Base-by-base conservation (phyloP, 2,113 vertebrate genomes). In the Paedocypris sp. region DNA sequence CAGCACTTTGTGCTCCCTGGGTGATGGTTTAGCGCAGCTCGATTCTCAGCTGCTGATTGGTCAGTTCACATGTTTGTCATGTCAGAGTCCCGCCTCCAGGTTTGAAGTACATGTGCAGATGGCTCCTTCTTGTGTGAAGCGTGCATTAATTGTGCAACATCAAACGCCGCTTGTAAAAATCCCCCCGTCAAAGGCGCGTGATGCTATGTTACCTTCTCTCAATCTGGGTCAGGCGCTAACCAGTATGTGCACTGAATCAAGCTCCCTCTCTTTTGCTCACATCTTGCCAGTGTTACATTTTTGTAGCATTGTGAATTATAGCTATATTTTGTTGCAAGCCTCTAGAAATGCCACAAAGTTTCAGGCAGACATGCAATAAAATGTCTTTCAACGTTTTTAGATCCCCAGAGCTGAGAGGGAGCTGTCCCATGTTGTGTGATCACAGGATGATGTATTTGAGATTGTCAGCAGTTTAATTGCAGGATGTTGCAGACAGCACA, bases 91-190 rank as follows among this genome's bases (percentile, higher is more conserved):
- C 43, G 5, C 39, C 33, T 50, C 38, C 48, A 41, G 28, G 47
- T 38, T 57, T 50, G 33, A n/a, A 23, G 16, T 32, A 25, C 35
- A 12, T 61, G 51, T 78, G 70, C 77, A 78, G 76, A 83, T 79
- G 75, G 76, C 67, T 60, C 36, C 62, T 76, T 75, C 69, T 62
- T 81, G 70, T 79, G 77, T 77, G 70, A 68, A 70, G 52, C 66
- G 25, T 76, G 72, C 70, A 76, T 80, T 79, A 78, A 81, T 80
- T 79, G 69, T 76, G 70, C 33, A 15, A 75, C 76, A 82, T 83
- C 77, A 81, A 80, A 81, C 62, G 11, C 38, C 63, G 69, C 71
- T 77, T 79, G 36, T 61, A 64, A 67, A 60, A 56, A 51, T 26
- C 46, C 49, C 48, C 61, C 68, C 64, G 77, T 79, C 73, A 79